Percentiles rank a stretch among this genome's conserved stretches.
These are phyloP conservation scores for Merluccius polli DNA, from an alignment of 2,797 vertebrate species.

Conservation along the genomic window DNA sequence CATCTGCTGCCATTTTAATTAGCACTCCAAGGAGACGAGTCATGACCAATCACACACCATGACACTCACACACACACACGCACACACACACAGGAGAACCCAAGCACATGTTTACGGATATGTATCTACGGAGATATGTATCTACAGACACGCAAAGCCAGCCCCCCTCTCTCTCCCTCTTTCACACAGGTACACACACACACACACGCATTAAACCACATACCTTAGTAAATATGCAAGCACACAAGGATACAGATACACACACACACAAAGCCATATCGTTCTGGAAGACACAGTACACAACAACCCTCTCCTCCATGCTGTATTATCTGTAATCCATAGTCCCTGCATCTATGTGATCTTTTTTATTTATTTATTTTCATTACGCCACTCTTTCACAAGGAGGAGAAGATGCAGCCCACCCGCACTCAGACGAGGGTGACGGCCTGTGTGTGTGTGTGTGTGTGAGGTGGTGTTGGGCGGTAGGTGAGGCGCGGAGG, in stretches of 20 bases:
- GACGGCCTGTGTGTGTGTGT: no score
- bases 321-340: neutral
- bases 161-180: slow-evolving; percentile 45
- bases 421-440: neutral
- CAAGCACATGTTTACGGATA: neutral
- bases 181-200: slow-evolving; percentile 52
- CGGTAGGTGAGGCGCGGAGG: neutral
- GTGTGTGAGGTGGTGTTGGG: neutral
- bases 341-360: neutral
- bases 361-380: neutral
- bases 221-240: slow-evolving; percentile 19
- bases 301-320: neutral
- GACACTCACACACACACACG: slow-evolving; percentile 60
- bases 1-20: slow-evolving; percentile 92
- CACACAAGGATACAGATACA: neutral
- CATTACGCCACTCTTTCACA: neutral
- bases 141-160: neutral
- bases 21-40: slow-evolving; percentile 91
- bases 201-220: neutral
- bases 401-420: neutral
- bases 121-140: no score
- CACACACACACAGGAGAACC: neutral
- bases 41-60: slow-evolving; percentile 89
- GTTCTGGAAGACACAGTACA: no score
- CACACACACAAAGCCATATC: neutral